Evolutionary conservation across 1,140 invertebrate species (phyloP).

Genomic region (Heliconius eleuchia): DNA sequence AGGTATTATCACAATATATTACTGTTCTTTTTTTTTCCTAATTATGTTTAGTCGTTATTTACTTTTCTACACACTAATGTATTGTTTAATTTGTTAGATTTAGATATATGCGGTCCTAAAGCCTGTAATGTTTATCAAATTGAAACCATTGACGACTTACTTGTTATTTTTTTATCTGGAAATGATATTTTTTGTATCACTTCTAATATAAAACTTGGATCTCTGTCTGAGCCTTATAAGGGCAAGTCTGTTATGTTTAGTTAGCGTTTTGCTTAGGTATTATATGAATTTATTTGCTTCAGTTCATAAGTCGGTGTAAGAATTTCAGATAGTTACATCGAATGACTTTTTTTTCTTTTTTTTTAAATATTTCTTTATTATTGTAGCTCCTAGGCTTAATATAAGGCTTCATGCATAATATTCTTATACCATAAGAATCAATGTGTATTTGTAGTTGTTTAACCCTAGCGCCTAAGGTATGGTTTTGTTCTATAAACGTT

Average conservation of each 20-base stretch:
- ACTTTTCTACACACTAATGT: slow-evolving; percentile 5
- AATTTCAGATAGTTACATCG: slow-evolving; percentile 24
- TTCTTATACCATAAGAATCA: slow-evolving; percentile 31
- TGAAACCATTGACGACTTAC: slow-evolving; percentile 3
- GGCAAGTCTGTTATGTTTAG: slow-evolving; percentile 41
- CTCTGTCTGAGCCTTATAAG: slow-evolving; percentile 37
- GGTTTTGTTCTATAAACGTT: slow-evolving; percentile 25
- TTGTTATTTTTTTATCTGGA: slow-evolving; percentile 16
- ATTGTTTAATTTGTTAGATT: neutral
- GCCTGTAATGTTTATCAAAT: neutral
- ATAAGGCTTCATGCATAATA: slow-evolving; percentile 34
- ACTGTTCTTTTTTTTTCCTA: neutral
- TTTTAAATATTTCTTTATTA: slow-evolving; percentile 21
- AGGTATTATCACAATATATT: slow-evolving; percentile 9
- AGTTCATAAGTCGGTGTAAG: slow-evolving; percentile 6
- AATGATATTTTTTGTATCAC: slow-evolving; percentile 33
- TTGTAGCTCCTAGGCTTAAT: slow-evolving; percentile 24
- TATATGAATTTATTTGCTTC: slow-evolving; percentile 35
- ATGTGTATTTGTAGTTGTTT: slow-evolving; percentile 27
- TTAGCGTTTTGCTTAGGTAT: slow-evolving; percentile 32
- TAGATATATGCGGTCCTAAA: neutral
- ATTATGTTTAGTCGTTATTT: slow-evolving; percentile 1
- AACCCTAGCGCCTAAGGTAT: slow-evolving; percentile 31
- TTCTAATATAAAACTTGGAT: slow-evolving; percentile 37
- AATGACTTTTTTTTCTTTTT: slow-evolving; percentile 23